Conservation (phyloP, 2,888 invertebrate species). For the Meghimatium bilineatum region DNA sequence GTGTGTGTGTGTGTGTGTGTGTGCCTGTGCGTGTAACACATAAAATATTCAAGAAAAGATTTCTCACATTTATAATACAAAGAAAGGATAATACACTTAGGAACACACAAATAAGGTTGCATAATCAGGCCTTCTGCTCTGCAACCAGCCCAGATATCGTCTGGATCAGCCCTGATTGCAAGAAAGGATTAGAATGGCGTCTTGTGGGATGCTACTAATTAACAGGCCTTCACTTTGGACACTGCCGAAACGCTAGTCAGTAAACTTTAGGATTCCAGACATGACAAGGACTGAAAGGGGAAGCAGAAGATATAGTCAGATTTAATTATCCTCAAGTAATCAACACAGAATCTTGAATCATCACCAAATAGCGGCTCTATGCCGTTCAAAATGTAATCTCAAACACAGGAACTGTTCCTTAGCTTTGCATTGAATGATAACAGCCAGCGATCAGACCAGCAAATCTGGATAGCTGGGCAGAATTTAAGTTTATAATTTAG, state of each 20-base stretch:
- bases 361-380: background rate
- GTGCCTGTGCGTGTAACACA: too few species aligned
- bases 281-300: background rate
- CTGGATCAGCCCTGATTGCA: background rate
- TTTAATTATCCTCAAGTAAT: conserved; percentile 26
- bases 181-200: background rate
- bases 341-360: background rate
- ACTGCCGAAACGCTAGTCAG: background rate
- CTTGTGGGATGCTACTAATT: conserved; percentile 5
- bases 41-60: too few species aligned
- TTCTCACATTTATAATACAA: too few species aligned
- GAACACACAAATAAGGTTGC: background rate
- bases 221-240: background rate
- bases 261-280: conserved; percentile 13
- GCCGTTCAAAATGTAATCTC: background rate
- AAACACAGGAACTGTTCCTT: background rate
- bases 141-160: background rate
- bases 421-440: background rate
- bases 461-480: too few species aligned
- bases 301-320: conserved; percentile 31
- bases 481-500: too few species aligned
- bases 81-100: too few species aligned
- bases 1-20: too few species aligned
- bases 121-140: background rate
- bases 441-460: background rate